These are phyloP conservation scores for Phylloscopus trochiloides DNA, from an alignment of 2,113 vertebrate species.

Conservation along the genomic window DNA sequence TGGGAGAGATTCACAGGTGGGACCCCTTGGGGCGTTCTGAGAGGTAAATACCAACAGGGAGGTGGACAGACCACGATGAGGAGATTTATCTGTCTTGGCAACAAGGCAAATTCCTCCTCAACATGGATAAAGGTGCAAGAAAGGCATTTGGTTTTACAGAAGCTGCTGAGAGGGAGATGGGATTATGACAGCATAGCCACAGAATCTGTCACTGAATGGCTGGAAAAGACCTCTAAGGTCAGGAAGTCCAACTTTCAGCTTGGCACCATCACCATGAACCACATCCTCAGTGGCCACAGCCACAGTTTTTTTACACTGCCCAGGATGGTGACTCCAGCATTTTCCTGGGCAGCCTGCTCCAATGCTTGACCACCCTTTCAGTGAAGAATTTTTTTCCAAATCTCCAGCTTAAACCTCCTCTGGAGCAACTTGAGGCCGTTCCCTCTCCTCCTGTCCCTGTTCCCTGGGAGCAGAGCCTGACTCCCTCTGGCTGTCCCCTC, in stretches of 20 bases:
- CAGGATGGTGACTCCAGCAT: not conserved
- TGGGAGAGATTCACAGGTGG: not conserved
- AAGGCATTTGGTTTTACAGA: not conserved
- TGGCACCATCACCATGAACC: not conserved
- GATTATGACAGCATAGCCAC: no score
- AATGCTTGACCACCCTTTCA: no score
- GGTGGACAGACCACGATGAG: fast-evolving
- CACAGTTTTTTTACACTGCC: not conserved
- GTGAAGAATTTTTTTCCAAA: not conserved
- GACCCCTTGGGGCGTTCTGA: fast-evolving
- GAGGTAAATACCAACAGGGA: not conserved
- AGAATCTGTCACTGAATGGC: not conserved
- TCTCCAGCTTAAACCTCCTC: not conserved
- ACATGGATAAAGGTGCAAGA: not conserved
- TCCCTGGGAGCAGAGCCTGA: not conserved
- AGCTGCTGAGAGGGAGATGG: not conserved
- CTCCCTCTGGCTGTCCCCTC: fast-evolving
- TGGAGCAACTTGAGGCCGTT: fast-evolving
- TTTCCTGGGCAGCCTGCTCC: not conserved
- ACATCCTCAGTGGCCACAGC: not conserved
- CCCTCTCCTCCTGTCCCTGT: not conserved
- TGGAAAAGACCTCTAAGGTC: not conserved
- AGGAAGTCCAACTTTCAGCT: not conserved
- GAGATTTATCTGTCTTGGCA: not conserved
- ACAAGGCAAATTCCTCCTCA: not conserved